Conservation (phyloP, 2,113 vertebrate genomes). For the Eublepharis macularius region DNA sequence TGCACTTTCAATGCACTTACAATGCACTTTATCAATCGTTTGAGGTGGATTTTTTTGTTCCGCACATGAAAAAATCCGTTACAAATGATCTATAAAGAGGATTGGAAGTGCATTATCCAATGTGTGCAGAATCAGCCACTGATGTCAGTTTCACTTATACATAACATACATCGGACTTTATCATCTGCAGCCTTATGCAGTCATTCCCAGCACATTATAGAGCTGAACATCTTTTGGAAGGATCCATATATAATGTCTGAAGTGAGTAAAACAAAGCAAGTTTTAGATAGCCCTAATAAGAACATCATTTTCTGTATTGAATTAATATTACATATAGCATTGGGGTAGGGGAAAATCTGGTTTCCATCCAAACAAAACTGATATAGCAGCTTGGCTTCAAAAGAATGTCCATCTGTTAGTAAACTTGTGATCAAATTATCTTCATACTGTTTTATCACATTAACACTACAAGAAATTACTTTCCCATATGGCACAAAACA, state of each 20-base stretch:
- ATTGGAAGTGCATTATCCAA: too few relatives aligned
- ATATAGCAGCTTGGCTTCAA: slow-evolving; percentile 43
- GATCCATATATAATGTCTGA: not conserved
- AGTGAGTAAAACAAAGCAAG: not conserved
- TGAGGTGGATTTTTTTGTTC: too few relatives aligned
- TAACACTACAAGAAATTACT: slow-evolving; percentile 38
- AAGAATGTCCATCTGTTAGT: slow-evolving; percentile 36
- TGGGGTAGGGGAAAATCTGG: slow-evolving; percentile 29
- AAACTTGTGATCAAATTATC: slow-evolving; percentile 27
- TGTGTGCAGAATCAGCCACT: too few relatives aligned
- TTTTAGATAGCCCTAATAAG: slow-evolving; percentile 28
- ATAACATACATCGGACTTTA: not conserved
- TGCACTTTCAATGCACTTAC: too few relatives aligned
- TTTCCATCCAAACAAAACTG: slow-evolving; percentile 40
- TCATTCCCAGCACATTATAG: too few relatives aligned
- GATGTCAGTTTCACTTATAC: not conserved
- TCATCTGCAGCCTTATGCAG: not conserved
- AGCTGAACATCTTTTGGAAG: too few relatives aligned
- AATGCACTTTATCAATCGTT: too few relatives aligned
- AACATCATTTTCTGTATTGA: slow-evolving; percentile 34
- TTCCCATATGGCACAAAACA: not conserved
- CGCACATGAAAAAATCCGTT: too few relatives aligned
- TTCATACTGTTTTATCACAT: slow-evolving; percentile 29
- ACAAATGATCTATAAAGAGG: too few relatives aligned
- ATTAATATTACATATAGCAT: slow-evolving; percentile 29